Conservation (phyloP, 2,113 vertebrate species). For the Patagioenas fasciata region DNA sequence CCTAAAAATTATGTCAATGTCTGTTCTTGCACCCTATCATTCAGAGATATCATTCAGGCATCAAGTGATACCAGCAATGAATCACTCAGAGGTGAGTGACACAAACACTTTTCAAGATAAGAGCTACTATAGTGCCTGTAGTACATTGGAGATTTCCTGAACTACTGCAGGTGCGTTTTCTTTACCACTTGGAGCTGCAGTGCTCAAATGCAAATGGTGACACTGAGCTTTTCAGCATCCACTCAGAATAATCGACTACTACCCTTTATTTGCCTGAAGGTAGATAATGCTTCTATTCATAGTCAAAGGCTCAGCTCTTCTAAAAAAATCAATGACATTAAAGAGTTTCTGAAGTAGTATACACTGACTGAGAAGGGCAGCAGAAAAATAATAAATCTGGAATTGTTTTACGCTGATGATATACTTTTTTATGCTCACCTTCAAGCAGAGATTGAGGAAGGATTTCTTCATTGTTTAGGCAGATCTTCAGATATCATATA, state of each 20-base stretch:
- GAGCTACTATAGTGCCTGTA: not conserved
- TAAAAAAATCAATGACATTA: not conserved
- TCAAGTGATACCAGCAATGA: not conserved
- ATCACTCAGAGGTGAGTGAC: not conserved
- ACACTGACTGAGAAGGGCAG: not conserved
- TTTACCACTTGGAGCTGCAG: not conserved
- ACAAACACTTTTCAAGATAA: not conserved
- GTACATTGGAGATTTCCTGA: not conserved
- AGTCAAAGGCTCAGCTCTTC: not conserved
- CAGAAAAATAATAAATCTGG: not conserved
- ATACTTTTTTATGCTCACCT: not conserved
- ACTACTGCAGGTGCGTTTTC: not conserved
- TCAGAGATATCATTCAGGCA: not conserved
- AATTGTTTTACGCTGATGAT: not conserved
- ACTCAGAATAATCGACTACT: not conserved
- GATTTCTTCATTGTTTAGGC: not conserved
- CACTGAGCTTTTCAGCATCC: not conserved
- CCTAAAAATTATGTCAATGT: not conserved
- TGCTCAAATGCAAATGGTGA: not conserved
- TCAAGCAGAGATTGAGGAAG: not conserved
- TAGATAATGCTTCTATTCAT: not conserved
- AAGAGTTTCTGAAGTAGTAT: not conserved
- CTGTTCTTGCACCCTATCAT: not conserved
- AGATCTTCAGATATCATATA: not conserved
- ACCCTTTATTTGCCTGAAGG: not conserved